phyloP scores from a whole-genome alignment of 2,797 vertebrate species.

The Morelia viridis region DNA sequence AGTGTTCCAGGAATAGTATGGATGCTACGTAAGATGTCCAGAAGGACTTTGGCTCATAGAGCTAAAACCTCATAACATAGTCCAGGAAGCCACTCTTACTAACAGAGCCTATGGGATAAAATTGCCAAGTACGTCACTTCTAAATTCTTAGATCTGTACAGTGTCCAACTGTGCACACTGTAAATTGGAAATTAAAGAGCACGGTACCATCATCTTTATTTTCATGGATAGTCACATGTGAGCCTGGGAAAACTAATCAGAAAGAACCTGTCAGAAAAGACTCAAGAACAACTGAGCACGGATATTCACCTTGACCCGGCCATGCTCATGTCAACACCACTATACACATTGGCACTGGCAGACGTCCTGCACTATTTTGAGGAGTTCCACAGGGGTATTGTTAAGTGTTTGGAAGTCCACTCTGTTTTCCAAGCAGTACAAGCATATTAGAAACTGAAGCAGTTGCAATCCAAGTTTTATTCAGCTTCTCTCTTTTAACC shows the following conservation, averaged over 20 bases:
- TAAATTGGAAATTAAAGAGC: not conserved
- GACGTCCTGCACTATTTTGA: not conserved
- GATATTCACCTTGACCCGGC: not conserved
- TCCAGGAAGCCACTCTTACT: not conserved
- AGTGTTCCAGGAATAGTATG: not conserved
- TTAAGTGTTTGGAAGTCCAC: not conserved
- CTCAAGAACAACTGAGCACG: not conserved
- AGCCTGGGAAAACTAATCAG: not conserved
- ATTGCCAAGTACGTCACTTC: not conserved
- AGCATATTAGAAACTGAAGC: not conserved
- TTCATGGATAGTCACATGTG: not conserved
- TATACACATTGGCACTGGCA: not conserved
- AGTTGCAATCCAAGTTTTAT: not conserved
- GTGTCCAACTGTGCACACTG: not conserved
- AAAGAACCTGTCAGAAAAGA: not conserved
- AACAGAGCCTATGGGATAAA: not conserved
- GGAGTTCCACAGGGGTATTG: not conserved
- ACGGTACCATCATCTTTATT: not conserved
- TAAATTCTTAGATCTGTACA: rapidly evolving
- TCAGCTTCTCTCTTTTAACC: not conserved
- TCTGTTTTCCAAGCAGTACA: not conserved
- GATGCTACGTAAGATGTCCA: not conserved
- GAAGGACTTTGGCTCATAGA: constrained; percentile 13
- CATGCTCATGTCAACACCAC: not conserved
- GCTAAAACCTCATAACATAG: not conserved